Evolutionary conservation across 2,113 vertebrate species (phyloP), one percentile per base, ranked within the genome.

Genomic region (Pimephales promelas): DNA sequence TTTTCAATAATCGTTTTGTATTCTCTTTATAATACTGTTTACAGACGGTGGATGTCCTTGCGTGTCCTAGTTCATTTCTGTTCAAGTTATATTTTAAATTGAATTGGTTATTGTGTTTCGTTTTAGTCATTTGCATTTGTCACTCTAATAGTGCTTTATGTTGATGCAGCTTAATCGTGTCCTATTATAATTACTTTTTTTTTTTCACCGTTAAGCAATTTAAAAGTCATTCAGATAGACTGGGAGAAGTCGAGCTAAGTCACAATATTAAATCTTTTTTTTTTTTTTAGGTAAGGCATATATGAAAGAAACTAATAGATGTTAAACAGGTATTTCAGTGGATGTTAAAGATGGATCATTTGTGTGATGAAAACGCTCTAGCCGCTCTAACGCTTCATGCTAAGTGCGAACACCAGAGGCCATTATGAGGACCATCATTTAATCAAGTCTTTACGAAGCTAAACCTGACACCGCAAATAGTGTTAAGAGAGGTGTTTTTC

Each of bases 141-240:
- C 40, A 64, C 36, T 24, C 31, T 40, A 40, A 77, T 77, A n/a
- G 52, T 24, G 22, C 24, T 77, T 77, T 34, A 59, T 77, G 31
- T 59, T 59, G 54, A 43, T 57, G 34, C 5, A n/a, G 31, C 24
- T 62, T 64, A 79, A 62, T 62, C 16, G 57, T 40, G 31, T 36
- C 26, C 26, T 54, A 49, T 81, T 54, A 54, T 81, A 81, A 70
- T 81, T 24, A 36, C 22, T n/a, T 1, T 24, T 26, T 68, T 81
- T 80, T 43, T n/a, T 36, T 14, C 13, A 5, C 28, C 14, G 10
- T 70, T 13, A 47, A 26, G 79, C 47, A 40, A 54, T 54, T 71
- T 68, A 81, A 70, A 81, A 56, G 47, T 56, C 13, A 70, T 56
- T 81, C 24, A 56, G 62, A 70, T n/a, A 54, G 47, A 68, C 79